These are phyloP conservation scores for Hirtodrosophila trivittata DNA, from an alignment of 2,888 invertebrate species.

Conservation along the genomic window DNA sequence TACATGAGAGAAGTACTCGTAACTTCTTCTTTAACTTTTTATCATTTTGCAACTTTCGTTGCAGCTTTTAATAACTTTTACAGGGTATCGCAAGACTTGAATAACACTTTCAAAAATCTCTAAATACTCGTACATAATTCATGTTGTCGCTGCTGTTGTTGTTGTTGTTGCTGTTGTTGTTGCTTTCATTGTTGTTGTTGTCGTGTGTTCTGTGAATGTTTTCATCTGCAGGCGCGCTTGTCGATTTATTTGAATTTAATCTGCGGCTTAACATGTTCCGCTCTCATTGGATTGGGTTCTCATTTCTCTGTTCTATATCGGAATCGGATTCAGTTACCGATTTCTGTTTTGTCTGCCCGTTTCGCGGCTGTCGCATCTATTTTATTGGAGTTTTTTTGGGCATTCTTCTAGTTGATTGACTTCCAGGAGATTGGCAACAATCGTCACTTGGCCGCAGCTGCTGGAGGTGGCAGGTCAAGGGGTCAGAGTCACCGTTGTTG, in stretches of 20 bases:
- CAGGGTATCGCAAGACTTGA: constrained; percentile 26
- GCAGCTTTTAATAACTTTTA: neutral
- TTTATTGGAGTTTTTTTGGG: constrained; percentile 23
- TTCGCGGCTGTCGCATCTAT: constrained; percentile 10
- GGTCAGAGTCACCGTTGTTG: too few species aligned
- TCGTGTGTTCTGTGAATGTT: constrained; percentile 76
- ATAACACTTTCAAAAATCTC: too few species aligned
- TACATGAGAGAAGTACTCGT: too few species aligned
- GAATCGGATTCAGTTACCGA: constrained; percentile 22
- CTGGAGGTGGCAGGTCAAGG: constrained; percentile 27
- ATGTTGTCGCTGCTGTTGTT: constrained; percentile 11
- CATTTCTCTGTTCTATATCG: constrained; percentile 27
- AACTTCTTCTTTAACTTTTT: too few species aligned
- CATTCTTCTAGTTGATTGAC: constrained; percentile 59
- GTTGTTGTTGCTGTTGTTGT: constrained; percentile 10
- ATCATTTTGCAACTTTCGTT: too few species aligned
- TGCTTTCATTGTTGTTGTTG: constrained; percentile 39
- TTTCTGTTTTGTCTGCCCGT: constrained; percentile 28
- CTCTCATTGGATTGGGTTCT: constrained; percentile 15
- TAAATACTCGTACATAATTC: neutral
- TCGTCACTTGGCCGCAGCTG: constrained; percentile 49
- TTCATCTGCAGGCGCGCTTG: constrained; percentile 81
- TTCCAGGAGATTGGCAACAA: constrained; percentile 61
- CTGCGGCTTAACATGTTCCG: constrained; percentile 70
- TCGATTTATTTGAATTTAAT: constrained; percentile 83